phyloP scores from a whole-genome alignment of 2,888 invertebrate genomes.

The Philereme vetulata region DNA sequence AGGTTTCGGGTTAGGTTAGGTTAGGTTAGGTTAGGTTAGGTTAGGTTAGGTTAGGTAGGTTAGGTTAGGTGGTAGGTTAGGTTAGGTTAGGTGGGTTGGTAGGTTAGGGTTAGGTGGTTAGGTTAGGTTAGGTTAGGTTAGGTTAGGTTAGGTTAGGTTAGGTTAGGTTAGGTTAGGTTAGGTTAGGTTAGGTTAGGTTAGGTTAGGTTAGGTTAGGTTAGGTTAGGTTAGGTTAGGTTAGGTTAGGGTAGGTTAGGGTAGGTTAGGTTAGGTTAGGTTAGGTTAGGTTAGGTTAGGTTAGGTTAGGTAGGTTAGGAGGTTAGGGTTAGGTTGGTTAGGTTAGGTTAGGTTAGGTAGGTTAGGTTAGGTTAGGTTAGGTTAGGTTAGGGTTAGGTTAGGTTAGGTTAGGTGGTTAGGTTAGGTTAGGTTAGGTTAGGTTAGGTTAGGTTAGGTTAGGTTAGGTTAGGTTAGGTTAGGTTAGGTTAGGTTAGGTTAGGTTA shows the following conservation, averaged over 20 bases:
- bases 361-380: too few species aligned
- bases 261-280: too few species aligned
- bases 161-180: constrained; percentile 29
- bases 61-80: too few species aligned
- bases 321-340: too few species aligned
- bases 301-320: too few species aligned
- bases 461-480: constrained; percentile 32
- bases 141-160: constrained; percentile 28
- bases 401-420: too few species aligned
- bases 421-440: constrained; percentile 33
- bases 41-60: constrained; percentile 27
- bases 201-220: constrained; percentile 34
- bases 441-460: constrained; percentile 32
- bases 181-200: constrained; percentile 29
- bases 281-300: too few species aligned
- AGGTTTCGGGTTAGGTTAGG: constrained; percentile 27
- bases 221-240: constrained; percentile 33
- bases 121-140: constrained; percentile 28
- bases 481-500: constrained; percentile 23
- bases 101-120: too few species aligned
- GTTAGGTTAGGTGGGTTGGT: too few species aligned
- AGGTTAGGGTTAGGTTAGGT: too few species aligned
- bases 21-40: constrained; percentile 27
- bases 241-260: too few species aligned
- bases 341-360: too few species aligned